phyloP scores from a whole-genome alignment of 2,888 invertebrate genomes.

The Gymnosoma rotundatum region DNA sequence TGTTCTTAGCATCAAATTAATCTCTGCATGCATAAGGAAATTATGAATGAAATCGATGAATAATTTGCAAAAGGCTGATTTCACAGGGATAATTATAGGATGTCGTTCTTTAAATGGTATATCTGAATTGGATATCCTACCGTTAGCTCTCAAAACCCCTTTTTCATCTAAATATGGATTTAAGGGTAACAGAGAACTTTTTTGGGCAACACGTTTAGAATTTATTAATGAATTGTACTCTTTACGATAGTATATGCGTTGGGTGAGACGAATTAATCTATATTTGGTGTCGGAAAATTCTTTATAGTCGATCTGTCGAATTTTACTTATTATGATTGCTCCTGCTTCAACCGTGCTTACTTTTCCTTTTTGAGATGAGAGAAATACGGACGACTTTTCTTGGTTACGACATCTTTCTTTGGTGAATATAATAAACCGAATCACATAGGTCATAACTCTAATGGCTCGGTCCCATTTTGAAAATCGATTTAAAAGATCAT shows the following conservation, averaged over 20 bases:
- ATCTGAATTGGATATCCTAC: conserved; percentile 6
- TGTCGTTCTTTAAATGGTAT: conserved; percentile 31
- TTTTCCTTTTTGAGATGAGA: too few relatives aligned
- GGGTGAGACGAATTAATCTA: too few relatives aligned
- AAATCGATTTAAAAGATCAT: neutral
- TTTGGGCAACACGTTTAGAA: neutral
- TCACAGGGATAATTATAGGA: conserved; percentile 47
- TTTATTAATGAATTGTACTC: conserved; percentile 8
- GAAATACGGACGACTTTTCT: too few relatives aligned
- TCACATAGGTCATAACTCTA: neutral
- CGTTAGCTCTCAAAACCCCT: conserved; percentile 24
- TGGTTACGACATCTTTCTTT: neutral
- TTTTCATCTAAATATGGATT: conserved; percentile 48
- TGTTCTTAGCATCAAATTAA: conserved; percentile 37
- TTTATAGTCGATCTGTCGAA: too few relatives aligned
- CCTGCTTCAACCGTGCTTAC: neutral
- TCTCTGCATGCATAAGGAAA: conserved; percentile 51
- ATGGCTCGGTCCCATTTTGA: conserved; percentile 15
- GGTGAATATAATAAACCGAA: neutral
- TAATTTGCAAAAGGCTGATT: conserved; percentile 26
- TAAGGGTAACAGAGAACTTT: conserved; percentile 26
- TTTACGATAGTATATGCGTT: neutral
- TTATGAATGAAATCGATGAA: conserved; percentile 42
- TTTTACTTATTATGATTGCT: neutral
- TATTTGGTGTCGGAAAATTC: too few relatives aligned